Base-by-base conservation (phyloP, 2,888 invertebrate genomes). In the Polyommatus icarus region DNA sequence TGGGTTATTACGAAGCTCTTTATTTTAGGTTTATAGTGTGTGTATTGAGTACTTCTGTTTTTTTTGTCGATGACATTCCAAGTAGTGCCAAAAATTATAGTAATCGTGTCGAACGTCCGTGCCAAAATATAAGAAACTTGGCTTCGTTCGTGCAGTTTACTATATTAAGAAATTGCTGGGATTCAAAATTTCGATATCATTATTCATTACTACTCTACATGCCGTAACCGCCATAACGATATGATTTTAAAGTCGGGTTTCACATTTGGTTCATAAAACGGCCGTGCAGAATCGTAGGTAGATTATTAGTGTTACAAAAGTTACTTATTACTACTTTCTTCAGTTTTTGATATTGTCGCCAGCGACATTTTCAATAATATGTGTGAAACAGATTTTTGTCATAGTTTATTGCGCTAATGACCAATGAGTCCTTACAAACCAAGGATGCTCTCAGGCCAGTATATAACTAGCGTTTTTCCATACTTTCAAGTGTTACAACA, bases 1-100 rank as follows among this genome's bases (percentile, higher is more conserved):
- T 75, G 75, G 29, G 54, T 75, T 75, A 75, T 18, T 54, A 75
- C 46, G 75, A 75, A 75, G 75, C 75, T 75, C 7, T 73, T 75
- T 75, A 54, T 75, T 75, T 46, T 54, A 75, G 24, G 50, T 20
- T 54, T 6, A 18, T 29, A 46, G 18, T 18, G 54, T 75, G 54
- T 75, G 54, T 18, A 46, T 29, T 18, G 54, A 54, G 54, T 75
- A 29, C 54, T 75, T 12, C 7, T 24, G 20, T 24, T 50, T 75
- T 50, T 24, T 54, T 24, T 10, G 29, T 75, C 46, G 3, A 29
- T 50, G 75, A 50, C 18, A 54, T 75, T 75, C 29, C 40, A 75
- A 50, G 54, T 54, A 73, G 50, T 54, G 75, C 46, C 50, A 46
- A 75, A 75, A 67, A 18, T 46, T 46, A 73, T 29, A 46, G 29